These are phyloP conservation scores for Mormoops blainvillei DNA, from an alignment of 2,113 vertebrate species.

Conservation along the genomic window DNA sequence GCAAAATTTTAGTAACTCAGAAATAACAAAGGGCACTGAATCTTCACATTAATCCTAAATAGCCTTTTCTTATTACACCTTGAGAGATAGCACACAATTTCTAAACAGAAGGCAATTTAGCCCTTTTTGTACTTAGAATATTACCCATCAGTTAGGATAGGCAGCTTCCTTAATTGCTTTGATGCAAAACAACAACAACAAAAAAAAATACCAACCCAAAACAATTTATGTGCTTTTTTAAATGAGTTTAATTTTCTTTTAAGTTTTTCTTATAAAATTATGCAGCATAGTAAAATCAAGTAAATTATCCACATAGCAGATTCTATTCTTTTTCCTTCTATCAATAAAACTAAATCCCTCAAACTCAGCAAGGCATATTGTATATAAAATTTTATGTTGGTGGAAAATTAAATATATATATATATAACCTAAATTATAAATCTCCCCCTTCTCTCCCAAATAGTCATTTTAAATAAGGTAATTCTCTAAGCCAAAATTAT, in stretches of 20 bases:
- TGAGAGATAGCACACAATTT: slow-evolving; percentile 73
- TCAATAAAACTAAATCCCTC: slow-evolving; percentile 65
- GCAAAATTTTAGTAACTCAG: slow-evolving; percentile 64
- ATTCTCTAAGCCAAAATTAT: not conserved
- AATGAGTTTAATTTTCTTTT: slow-evolving; percentile 81
- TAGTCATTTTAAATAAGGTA: not conserved
- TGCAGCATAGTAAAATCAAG: slow-evolving; percentile 72
- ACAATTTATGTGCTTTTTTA: slow-evolving; percentile 76
- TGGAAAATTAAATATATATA: slow-evolving; percentile 23
- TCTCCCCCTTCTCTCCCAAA: not conserved
- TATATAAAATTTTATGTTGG: slow-evolving; percentile 25
- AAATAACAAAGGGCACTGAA: slow-evolving; percentile 48
- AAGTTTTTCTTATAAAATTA: slow-evolving; percentile 75
- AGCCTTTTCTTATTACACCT: slow-evolving; percentile 74
- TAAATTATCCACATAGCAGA: slow-evolving; percentile 69
- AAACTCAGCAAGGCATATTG: slow-evolving; percentile 50
- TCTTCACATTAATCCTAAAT: slow-evolving; percentile 72
- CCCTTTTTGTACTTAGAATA: slow-evolving; percentile 70
- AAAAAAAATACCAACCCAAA: too few relatives aligned
- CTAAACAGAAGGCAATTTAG: slow-evolving; percentile 76
- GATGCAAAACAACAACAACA: slow-evolving; percentile 41
- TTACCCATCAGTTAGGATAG: slow-evolving; percentile 69
- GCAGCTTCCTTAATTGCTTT: slow-evolving; percentile 78
- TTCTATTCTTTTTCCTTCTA: slow-evolving; percentile 33
- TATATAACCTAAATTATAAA: slow-evolving; percentile 45